Conservation (phyloP, 1,140 invertebrate genomes). For the Hirudo medicinalis region DNA sequence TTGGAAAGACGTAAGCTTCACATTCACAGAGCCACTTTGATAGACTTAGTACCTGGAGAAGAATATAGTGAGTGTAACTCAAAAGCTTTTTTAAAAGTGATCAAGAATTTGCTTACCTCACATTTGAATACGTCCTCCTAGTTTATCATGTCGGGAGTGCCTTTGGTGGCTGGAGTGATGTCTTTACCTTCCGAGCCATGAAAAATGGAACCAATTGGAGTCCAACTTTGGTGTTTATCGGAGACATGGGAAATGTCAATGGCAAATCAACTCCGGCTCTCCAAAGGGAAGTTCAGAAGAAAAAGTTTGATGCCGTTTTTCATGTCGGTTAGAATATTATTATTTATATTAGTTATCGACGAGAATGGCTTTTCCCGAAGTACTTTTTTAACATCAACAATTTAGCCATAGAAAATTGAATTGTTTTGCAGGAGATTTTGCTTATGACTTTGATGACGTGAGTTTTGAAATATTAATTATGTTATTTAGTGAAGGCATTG, state of each 20-base stretch:
- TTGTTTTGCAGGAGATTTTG: conserved; percentile 55
- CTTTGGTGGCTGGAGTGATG: conserved; percentile 58
- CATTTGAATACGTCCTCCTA: conserved; percentile 33
- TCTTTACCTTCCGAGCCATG: conserved; percentile 59
- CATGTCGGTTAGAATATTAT: conserved; percentile 60
- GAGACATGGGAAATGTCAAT: conserved; percentile 81
- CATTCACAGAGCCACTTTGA: conserved; percentile 61
- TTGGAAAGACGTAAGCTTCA: conserved; percentile 53
- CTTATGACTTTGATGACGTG: conserved; percentile 73
- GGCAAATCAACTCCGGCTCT: conserved; percentile 62
- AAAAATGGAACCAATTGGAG: conserved; percentile 55
- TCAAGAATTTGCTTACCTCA: not conserved
- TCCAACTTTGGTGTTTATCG: conserved; percentile 68
- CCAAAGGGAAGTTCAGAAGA: conserved; percentile 63
- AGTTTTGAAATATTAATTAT: conserved; percentile 23
- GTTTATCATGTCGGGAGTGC: conserved; percentile 68
- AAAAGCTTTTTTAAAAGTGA: not conserved
- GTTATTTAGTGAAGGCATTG: not conserved
- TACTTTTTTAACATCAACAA: not conserved
- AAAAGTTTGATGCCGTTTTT: conserved; percentile 70
- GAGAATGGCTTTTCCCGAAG: not conserved
- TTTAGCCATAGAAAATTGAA: not conserved
- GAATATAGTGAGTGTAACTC: conserved; percentile 50
- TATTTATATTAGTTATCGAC: not conserved
- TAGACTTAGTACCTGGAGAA: conserved; percentile 47